Evolutionary conservation across 2,888 invertebrate species (phyloP).

Genomic region (Ennomos fuscantarius): DNA sequence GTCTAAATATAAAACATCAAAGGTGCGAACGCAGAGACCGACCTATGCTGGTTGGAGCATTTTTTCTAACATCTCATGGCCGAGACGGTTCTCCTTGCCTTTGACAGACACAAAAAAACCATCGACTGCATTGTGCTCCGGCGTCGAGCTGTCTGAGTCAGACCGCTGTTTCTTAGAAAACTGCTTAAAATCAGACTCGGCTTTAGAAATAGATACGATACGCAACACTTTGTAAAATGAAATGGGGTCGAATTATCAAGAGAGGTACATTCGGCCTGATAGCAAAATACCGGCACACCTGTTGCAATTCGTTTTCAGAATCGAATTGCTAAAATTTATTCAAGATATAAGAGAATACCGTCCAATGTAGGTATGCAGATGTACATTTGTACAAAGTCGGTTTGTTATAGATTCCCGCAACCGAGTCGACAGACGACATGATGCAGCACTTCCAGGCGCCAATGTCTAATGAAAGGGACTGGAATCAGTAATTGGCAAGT

Average conservation of each 20-base stretch:
- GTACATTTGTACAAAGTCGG: conserved; percentile 30
- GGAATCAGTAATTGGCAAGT: conserved; percentile 50
- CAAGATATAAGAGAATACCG: not conserved
- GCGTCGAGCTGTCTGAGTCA: conserved; percentile 81
- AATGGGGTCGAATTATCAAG: conserved; percentile 15
- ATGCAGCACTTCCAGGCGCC: conserved; percentile 55
- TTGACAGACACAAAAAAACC: conserved; percentile 67
- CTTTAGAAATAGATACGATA: conserved; percentile 39
- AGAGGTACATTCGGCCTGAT: conserved; percentile 3
- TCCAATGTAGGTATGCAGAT: not conserved
- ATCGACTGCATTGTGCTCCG: conserved; percentile 71
- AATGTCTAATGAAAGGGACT: conserved; percentile 51
- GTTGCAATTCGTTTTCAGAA: conserved; percentile 4
- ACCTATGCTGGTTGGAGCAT: conserved; percentile 65
- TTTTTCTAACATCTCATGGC: conserved; percentile 68
- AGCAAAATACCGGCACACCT: not conserved
- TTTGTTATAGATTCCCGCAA: conserved; percentile 47
- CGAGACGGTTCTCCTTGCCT: conserved; percentile 67
- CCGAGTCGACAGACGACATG: conserved; percentile 60
- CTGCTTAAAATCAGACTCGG: conserved; percentile 46
- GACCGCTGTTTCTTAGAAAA: conserved; percentile 73
- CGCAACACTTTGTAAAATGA: conserved; percentile 18
- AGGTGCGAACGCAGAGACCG: conserved; percentile 58
- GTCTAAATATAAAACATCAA: conserved; percentile 69
- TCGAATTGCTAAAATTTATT: not conserved